Evolutionary conservation across 1,140 invertebrate species (phyloP), one percentile per base, ranked within the genome.

Genomic region (Yoshiicerus persimilis): DNA sequence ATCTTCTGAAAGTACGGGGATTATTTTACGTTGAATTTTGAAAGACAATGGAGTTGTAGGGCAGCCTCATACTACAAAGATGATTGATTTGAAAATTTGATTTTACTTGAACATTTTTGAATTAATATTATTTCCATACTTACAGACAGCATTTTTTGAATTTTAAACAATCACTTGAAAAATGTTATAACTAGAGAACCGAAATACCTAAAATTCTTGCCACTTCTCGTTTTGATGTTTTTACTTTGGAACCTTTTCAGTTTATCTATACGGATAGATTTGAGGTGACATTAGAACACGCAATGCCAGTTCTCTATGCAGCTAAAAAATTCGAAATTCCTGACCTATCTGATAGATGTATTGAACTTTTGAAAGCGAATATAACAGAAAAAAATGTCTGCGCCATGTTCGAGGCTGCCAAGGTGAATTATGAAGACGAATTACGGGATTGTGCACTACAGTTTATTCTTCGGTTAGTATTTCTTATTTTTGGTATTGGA

Each of bases 251-350:
- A 27, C 64, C 86, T 23, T 56, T 86, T 16, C 27, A 88, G 85
- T 88, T 86, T 34, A 27, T 88, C 9, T 88, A 88, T 41, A 88
- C 88, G 20, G 88, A 88, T 62, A 70, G 56, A 25, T 83, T 88
- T 32, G 88, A 88, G 62, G 85, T 39, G 9, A 56, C 11, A 13
- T 30, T 47, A n/a, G 34, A 32, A 23, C 84, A 86, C 20, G 84
- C 85, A 36, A 56, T 88, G 84, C 25, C 32, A n/a, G 66, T 88
- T 34, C 47, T 88, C 11, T 80, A 86, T 13, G 66, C 96, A 36
- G 97, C 97, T 32, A 98, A 98, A 92, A 98, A 98, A 92, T 98
- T 98, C 92, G 96, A 97, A 91, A 96, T 98, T 56, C 97, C 97
- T 38, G 96, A 97, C 93, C 93, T 98, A 92, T 96, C 97, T 64